phyloP scores from a whole-genome alignment of 2,888 invertebrate species.

The Phyllotreta striolata region DNA sequence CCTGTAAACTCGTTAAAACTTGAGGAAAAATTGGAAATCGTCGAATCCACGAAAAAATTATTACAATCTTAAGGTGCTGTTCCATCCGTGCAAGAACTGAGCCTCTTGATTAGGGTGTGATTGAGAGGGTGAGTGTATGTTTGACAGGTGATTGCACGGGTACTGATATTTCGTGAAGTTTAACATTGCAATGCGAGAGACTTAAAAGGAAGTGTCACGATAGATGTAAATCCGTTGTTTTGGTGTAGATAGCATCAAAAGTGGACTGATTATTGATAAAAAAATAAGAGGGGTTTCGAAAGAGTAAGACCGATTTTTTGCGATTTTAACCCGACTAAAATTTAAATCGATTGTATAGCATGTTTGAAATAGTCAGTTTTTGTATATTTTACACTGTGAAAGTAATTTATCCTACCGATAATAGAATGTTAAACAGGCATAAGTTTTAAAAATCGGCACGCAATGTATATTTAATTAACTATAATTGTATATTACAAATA shows the following conservation, averaged over 20 bases:
- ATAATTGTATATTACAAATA: slow-evolving; percentile 8
- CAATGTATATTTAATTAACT: slow-evolving; percentile 8
- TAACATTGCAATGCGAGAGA: slow-evolving; percentile 29
- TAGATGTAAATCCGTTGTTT: neutral
- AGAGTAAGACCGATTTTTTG: neutral
- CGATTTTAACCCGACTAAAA: too few species aligned
- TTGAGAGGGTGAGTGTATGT: slow-evolving; percentile 53
- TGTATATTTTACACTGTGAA: neutral
- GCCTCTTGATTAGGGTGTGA: slow-evolving; percentile 54
- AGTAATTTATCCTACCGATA: slow-evolving; percentile 5
- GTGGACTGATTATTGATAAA: neutral
- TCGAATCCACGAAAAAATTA: slow-evolving; percentile 13
- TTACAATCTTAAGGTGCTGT: slow-evolving; percentile 37
- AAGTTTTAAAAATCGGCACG: neutral
- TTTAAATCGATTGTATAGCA: too few species aligned
- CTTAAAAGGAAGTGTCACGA: slow-evolving; percentile 27
- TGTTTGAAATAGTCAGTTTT: neutral
- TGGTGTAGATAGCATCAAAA: slow-evolving; percentile 1
- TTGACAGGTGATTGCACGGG: slow-evolving; percentile 60
- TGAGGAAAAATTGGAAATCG: neutral
- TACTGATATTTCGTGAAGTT: slow-evolving; percentile 48
- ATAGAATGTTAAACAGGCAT: neutral
- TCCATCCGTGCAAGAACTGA: slow-evolving; percentile 56
- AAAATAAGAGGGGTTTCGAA: neutral
- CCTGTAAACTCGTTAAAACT: neutral